Conservation (phyloP, 1,140 invertebrate species). For the Bemisia tabaci region DNA sequence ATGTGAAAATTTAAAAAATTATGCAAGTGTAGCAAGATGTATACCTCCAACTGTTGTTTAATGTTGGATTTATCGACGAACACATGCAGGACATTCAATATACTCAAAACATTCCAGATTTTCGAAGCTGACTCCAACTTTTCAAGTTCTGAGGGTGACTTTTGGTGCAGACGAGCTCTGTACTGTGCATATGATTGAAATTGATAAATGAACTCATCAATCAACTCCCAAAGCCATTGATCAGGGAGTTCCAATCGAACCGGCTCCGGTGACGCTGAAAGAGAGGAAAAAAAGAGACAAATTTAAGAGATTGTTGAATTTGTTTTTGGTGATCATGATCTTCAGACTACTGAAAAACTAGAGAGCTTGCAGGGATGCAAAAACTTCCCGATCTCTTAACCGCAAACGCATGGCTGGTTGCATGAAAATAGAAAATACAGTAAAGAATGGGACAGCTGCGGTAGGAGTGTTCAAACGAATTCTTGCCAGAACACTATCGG, state of each 20-base stretch:
- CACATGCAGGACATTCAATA: slow-evolving; percentile 95
- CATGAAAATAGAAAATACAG: too few species aligned
- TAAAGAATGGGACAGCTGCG: too few species aligned
- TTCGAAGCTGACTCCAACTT: slow-evolving; percentile 47
- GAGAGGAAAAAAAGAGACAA: slow-evolving; percentile 10
- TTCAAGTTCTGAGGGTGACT: slow-evolving; percentile 69
- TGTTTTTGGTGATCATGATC: too few species aligned
- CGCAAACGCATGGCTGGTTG: too few species aligned
- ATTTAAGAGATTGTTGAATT: not conserved
- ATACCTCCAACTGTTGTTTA: slow-evolving; percentile 86
- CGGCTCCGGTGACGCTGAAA: slow-evolving; percentile 61
- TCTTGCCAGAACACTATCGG: too few species aligned
- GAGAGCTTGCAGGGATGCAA: too few species aligned
- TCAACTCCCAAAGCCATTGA: slow-evolving; percentile 98
- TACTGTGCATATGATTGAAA: slow-evolving; percentile 95
- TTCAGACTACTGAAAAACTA: too few species aligned
- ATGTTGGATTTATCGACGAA: slow-evolving; percentile 98
- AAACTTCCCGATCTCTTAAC: too few species aligned
- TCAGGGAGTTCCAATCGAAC: slow-evolving; percentile 89
- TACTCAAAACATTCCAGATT: slow-evolving; percentile 96
- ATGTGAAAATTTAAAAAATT: too few species aligned
- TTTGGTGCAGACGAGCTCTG: slow-evolving; percentile 71
- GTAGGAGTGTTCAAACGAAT: too few species aligned
- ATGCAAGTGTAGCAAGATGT: too few species aligned
- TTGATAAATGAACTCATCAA: slow-evolving; percentile 93